A percentile compares a stretch with the other conserved stretches of the same genome.
These are phyloP conservation scores for Hypocryptadius cinnamomeus DNA, from an alignment of 2,113 vertebrate genomes.

Conservation along the genomic window DNA sequence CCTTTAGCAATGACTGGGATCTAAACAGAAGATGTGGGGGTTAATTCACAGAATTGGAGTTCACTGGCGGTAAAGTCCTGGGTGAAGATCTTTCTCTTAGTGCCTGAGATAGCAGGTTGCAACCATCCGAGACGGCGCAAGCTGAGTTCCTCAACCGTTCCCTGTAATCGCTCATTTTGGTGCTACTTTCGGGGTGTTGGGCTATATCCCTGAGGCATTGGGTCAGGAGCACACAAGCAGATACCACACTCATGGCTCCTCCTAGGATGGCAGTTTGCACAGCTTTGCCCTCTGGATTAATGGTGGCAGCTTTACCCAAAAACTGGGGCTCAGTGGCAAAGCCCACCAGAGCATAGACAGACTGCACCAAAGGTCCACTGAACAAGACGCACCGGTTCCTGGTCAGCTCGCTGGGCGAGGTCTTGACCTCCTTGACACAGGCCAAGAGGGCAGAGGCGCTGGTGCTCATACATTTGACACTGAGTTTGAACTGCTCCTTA, in stretches of 20 bases:
- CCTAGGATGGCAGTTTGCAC: constrained; percentile 96
- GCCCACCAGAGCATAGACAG: constrained; percentile 89
- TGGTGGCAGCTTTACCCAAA: constrained; percentile 85
- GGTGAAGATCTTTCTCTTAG: constrained; percentile 96
- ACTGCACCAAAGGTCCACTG: constrained; percentile 87
- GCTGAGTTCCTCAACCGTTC: constrained; percentile 92
- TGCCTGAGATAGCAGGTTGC: constrained; percentile 97
- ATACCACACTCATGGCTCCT: constrained; percentile 98
- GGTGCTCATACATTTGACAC: constrained; percentile 94
- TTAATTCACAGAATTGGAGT: constrained; percentile 99
- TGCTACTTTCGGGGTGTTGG: constrained; percentile 91
- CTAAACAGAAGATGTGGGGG: constrained; percentile 37
- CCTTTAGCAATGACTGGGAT: constrained; percentile 49
- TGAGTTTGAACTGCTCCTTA: constrained; percentile 94
- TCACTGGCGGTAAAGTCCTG: constrained; percentile 94
- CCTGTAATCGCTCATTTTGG: constrained; percentile 92
- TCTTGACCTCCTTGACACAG: constrained; percentile 92
- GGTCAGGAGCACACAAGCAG: constrained; percentile 95
- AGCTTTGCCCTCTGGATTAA: constrained; percentile 90
- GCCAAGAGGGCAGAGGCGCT: constrained; percentile 92
- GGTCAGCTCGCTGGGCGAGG: constrained; percentile 88
- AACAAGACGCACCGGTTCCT: constrained; percentile 91
- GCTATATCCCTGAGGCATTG: constrained; percentile 97
- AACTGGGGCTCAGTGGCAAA: constrained; percentile 98
- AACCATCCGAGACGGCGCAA: constrained; percentile 93